Evolutionary conservation across 2,888 invertebrate genomes (phyloP).

Genomic region (Drosophila greeni): DNA sequence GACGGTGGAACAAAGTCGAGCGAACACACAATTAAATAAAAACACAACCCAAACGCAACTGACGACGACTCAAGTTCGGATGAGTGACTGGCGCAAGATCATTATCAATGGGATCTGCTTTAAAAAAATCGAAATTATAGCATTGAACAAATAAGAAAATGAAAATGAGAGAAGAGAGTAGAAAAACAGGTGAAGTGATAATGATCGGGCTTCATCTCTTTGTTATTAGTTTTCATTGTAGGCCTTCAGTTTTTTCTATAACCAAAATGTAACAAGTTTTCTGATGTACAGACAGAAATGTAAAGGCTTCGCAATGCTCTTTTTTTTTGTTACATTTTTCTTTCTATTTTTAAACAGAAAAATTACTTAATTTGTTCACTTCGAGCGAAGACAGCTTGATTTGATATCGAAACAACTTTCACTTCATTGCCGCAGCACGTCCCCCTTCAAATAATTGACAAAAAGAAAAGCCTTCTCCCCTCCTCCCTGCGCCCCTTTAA

Average conservation of each 20-base stretch:
- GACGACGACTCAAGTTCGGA: conserved; percentile 46
- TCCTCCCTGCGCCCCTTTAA: not conserved
- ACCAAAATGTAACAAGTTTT: conserved; percentile 46
- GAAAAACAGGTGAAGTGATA: conserved; percentile 49
- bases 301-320: conserved; percentile 9
- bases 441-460: conserved; percentile 59
- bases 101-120: conserved; percentile 43
- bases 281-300: conserved; percentile 9
- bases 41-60: conserved; percentile 27
- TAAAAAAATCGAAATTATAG: conserved; percentile 46
- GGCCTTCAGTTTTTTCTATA: conserved; percentile 1
- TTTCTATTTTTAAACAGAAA: conserved; percentile 36
- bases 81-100: conserved; percentile 47
- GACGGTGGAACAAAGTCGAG: conserved; percentile 21
- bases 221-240: conserved; percentile 30
- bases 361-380: conserved; percentile 60
- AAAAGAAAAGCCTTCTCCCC: conserved; percentile 51
- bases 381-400: conserved; percentile 38
- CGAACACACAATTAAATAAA: conserved; percentile 23
- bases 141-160: conserved; percentile 47
- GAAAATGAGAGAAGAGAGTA: conserved; percentile 23
- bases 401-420: conserved; percentile 64
- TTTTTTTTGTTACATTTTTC: conserved; percentile 35
- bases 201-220: conserved; percentile 34
- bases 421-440: conserved; percentile 56